Evolutionary conservation across 2,797 vertebrate genomes (phyloP).

Genomic region (Coracias cyanogaster): DNA sequence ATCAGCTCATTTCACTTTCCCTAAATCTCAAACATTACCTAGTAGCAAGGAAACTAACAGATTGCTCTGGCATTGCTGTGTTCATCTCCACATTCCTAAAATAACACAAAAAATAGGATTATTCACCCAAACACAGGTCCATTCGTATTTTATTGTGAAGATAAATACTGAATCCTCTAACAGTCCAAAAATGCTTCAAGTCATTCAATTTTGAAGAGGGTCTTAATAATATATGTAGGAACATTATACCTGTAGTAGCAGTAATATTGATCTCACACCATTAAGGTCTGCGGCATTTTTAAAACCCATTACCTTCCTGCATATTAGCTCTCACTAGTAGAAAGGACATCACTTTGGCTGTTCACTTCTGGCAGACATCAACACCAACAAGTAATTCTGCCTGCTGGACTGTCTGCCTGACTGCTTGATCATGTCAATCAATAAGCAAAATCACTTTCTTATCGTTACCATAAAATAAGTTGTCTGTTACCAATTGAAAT

Average conservation of each 20-base stretch:
- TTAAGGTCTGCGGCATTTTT: slow-evolving; percentile 78
- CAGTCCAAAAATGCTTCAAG: slow-evolving; percentile 58
- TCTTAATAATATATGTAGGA: slow-evolving; percentile 80
- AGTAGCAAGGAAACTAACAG: not conserved
- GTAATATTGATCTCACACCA: slow-evolving; percentile 83
- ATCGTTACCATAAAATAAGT: slow-evolving; percentile 70
- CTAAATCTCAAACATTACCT: not conserved
- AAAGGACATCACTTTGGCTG: slow-evolving; percentile 75
- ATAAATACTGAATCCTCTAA: slow-evolving; percentile 62
- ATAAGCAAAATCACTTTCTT: slow-evolving; percentile 79
- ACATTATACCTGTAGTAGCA: slow-evolving; percentile 78
- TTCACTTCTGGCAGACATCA: slow-evolving; percentile 78
- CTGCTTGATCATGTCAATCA: slow-evolving; percentile 82
- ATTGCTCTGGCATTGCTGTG: not conserved
- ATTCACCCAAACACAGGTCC: slow-evolving; percentile 33
- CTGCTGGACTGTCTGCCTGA: slow-evolving; percentile 75
- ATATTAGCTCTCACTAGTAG: slow-evolving; percentile 69
- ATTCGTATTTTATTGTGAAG: slow-evolving; percentile 75
- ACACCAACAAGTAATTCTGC: slow-evolving; percentile 79
- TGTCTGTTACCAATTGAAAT: slow-evolving; percentile 55
- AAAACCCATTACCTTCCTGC: slow-evolving; percentile 78
- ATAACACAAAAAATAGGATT: not conserved
- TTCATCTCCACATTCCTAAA: not conserved
- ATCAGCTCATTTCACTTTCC: not conserved
- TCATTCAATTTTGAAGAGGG: slow-evolving; percentile 66